A percentile compares a stretch with the other conserved stretches of the same genome.
Conservation (phyloP, 2,113 vertebrate genomes). For the Poeciliopsis retropinna region DNA sequence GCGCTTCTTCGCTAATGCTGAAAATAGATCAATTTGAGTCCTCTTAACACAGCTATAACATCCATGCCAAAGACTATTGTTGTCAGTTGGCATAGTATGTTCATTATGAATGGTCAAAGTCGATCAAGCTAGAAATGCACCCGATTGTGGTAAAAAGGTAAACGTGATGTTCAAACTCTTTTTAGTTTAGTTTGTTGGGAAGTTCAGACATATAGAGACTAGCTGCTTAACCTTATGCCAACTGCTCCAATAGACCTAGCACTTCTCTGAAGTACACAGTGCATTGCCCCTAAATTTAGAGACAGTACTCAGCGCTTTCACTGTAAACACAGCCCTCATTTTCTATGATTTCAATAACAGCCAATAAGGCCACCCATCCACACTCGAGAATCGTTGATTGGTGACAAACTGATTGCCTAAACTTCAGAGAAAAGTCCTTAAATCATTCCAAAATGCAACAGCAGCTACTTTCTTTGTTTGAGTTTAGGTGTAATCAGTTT, state of each 20-base stretch:
- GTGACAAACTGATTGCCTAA: not conserved
- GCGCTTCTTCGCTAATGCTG: not conserved
- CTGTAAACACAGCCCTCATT: not conserved
- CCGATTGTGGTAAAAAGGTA: not conserved
- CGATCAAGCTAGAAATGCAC: not conserved
- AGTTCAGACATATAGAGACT: conserved; percentile 15
- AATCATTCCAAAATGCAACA: not conserved
- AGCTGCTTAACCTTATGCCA: conserved; percentile 43
- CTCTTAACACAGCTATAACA: not conserved
- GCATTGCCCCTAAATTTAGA: conserved; percentile 42
- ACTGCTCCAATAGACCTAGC: conserved; percentile 51
- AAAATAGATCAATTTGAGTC: not conserved
- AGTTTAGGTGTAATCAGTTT: not conserved
- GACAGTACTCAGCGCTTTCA: conserved; percentile 10
- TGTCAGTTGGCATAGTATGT: not conserved
- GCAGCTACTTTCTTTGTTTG: not conserved
- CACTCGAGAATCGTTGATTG: not conserved
- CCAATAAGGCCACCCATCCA: not conserved
- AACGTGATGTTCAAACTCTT: conserved; percentile 15
- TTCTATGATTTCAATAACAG: not conserved
- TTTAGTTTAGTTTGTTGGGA: conserved; percentile 38
- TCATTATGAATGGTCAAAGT: not conserved
- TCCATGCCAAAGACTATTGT: not conserved
- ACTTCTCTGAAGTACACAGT: conserved; percentile 25
- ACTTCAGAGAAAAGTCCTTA: not conserved